These are phyloP conservation scores for Carcinoscorpius rotundicauda DNA, from an alignment of 1,140 invertebrate species.

Conservation along the genomic window DNA sequence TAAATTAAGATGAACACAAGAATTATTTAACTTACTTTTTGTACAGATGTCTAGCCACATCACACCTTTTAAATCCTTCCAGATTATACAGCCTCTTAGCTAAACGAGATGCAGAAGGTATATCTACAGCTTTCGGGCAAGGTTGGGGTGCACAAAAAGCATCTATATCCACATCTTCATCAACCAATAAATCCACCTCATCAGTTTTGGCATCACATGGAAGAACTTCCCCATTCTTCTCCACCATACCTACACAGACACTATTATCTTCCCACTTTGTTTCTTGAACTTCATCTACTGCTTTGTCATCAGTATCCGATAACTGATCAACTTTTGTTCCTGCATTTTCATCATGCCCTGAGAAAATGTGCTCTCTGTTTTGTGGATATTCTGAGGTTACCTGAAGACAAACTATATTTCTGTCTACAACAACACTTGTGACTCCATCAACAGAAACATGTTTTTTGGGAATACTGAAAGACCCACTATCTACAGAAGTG, in stretches of 20 bases:
- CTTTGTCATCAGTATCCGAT: conserved; percentile 9
- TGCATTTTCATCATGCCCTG: too few species aligned
- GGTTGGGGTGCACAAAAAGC: conserved; percentile 83
- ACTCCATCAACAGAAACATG: too few species aligned
- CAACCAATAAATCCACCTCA: conserved; percentile 29
- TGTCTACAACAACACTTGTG: too few species aligned
- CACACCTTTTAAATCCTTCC: conserved; percentile 86
- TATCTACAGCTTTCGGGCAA: conserved; percentile 82
- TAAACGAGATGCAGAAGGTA: conserved; percentile 80
- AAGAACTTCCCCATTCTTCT: conserved; percentile 1
- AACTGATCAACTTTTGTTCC: too few species aligned
- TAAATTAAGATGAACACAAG: conserved; percentile 1
- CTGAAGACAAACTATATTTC: too few species aligned
- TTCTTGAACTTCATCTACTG: conserved; percentile 17
- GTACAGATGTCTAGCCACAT: conserved; percentile 88
- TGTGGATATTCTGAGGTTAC: too few species aligned
- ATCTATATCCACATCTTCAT: conserved; percentile 76
- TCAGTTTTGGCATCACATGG: not conserved
- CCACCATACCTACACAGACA: conserved; percentile 5
- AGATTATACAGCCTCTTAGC: conserved; percentile 60
- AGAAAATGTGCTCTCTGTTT: too few species aligned
- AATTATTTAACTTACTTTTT: conserved; percentile 69
- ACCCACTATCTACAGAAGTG: too few species aligned
- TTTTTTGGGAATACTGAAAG: too few species aligned
- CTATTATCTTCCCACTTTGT: conserved; percentile 15